phyloP scores from a whole-genome alignment of 2,888 invertebrate species.

The Eristalis tenax region DNA sequence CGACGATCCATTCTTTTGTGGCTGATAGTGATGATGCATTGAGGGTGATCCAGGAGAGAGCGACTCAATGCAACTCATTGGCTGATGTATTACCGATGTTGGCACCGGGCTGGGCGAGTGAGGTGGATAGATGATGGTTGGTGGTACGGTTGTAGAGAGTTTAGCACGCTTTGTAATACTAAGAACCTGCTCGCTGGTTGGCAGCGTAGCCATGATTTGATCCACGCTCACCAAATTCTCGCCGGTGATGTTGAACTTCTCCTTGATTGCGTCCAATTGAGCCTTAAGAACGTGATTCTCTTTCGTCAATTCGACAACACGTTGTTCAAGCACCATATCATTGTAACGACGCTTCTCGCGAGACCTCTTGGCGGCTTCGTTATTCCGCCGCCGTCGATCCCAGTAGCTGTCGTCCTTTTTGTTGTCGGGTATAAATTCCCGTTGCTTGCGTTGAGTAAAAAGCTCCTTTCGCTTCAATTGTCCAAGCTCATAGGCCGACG shows the following conservation, averaged over 20 bases:
- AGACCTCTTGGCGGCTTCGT: conserved; percentile 97
- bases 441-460: conserved; percentile 94
- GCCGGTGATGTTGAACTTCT: conserved; percentile 94
- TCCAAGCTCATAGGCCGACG: conserved; percentile 72
- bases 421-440: conserved; percentile 97
- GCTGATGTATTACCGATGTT: conserved; percentile 85
- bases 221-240: conserved; percentile 93
- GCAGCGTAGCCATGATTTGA: conserved; percentile 92
- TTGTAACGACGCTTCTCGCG: conserved; percentile 98
- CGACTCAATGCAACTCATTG: conserved; percentile 76
- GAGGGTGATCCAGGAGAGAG: conserved; percentile 56
- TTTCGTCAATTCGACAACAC: conserved; percentile 95
- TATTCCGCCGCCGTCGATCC: conserved; percentile 97
- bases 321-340: conserved; percentile 97
- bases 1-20: conserved; percentile 36
- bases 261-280: conserved; percentile 95
- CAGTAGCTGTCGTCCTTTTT: conserved; percentile 99
- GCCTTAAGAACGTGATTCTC: conserved; percentile 97
- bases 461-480: conserved; percentile 88
- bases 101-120: conserved; percentile 83
- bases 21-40: conserved; percentile 48
- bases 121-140: conserved; percentile 84
- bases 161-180: conserved; percentile 89
- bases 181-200: conserved; percentile 91
- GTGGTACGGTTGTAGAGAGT: conserved; percentile 81